Conservation (phyloP, 2,113 vertebrate species). For the Condylura cristata region DNA sequence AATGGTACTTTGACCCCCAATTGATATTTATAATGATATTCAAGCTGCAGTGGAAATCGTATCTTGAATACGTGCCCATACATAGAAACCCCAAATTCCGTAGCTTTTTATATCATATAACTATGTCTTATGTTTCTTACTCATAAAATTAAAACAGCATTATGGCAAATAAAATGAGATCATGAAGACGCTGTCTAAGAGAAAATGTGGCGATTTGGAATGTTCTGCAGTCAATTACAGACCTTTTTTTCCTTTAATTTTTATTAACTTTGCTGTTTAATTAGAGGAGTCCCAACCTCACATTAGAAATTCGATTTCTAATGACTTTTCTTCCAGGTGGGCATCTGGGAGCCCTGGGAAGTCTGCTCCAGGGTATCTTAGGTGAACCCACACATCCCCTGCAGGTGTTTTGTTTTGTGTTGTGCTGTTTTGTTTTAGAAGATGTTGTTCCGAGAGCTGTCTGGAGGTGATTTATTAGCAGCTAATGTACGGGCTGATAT, state of each 20-base stretch:
- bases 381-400: conserved; percentile 60
- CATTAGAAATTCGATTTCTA: conserved; percentile 33
- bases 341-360: conserved; percentile 43
- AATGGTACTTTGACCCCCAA: background rate
- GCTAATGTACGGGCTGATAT: conserved; percentile 73
- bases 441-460: conserved; percentile 70
- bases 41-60: background rate
- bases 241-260: background rate
- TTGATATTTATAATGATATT: background rate
- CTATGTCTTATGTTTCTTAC: conserved; percentile 37
- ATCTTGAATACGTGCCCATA: background rate
- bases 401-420: conserved; percentile 62
- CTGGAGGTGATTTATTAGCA: conserved; percentile 79
- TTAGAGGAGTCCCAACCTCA: conserved; percentile 43
- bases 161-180: conserved; percentile 65
- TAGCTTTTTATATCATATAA: background rate
- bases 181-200: conserved; percentile 27
- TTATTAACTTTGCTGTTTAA: conserved; percentile 46
- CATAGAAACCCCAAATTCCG: background rate
- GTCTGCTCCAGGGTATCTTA: conserved; percentile 69
- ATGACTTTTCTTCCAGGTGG: background rate
- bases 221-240: background rate
- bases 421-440: conserved; percentile 64
- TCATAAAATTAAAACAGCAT: conserved; percentile 74
- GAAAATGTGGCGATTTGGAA: background rate